Evolutionary conservation across 2,888 invertebrate species (phyloP), one percentile per base, ranked within the genome.

Genomic region (Chrysolina haemoptera): DNA sequence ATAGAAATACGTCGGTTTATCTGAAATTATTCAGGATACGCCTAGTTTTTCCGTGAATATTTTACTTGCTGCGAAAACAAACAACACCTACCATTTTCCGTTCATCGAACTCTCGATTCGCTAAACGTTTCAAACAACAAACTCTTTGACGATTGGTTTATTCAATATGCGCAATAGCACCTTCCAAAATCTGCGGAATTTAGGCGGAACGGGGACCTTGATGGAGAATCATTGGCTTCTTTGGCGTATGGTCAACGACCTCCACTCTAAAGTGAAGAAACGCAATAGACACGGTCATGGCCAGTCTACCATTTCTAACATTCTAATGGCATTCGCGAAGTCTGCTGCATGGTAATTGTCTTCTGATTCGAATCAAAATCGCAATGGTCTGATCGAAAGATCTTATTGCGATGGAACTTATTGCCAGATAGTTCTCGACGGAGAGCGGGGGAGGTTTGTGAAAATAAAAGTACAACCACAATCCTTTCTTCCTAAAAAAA

Each of bases 181-280:
- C 69, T 76, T 77, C 73, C 75, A 68, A 73, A 77, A 70, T 77
- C 77, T 74, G 71, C 68, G 68, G 74, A 72, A 75, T 74, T 75
- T 72, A 70, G 76, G 74, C 75, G 75, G 69, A 74, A 71, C 75
- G 70, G 68, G 67, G 74, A 72, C 74, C 75, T 78, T 73, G 74
- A 73, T 68, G 70, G 71, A 68, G 73, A 76, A 74, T 74, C 72
- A 68, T 73, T 70, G 75, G 63, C 78, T 72, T 75, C 76, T 74
- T 71, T 43, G 22, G 69, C 68, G 48, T 62, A 68, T 78, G 78
- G 78, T 78, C 78, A 75, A 71, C 76, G 76, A 78, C 73, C 78
- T 71, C 64, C 73, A 53, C 70, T 71, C 69, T 46, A 59, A 62
- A 27, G 40, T 53, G 48, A 75, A 68, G 71, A 71, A 75, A 71